Conservation (phyloP, 2,888 invertebrate genomes). For the Epistrophella euchroma region DNA sequence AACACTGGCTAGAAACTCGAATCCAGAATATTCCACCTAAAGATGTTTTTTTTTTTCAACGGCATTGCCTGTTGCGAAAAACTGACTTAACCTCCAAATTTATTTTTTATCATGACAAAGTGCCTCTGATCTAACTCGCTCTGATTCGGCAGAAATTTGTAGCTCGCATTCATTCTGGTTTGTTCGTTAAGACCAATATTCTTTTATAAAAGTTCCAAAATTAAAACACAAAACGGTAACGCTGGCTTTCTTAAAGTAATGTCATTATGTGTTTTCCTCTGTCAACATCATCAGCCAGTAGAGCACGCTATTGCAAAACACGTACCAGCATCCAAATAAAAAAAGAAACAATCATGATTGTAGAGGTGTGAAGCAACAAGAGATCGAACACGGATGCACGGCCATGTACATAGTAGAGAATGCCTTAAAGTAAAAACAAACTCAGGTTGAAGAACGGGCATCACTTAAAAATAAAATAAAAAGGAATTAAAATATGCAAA, state of each 20-base stretch:
- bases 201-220: too few species aligned
- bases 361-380: conserved; percentile 68
- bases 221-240: neutral
- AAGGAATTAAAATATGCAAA: conserved; percentile 30
- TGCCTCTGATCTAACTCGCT: too few species aligned
- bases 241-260: neutral
- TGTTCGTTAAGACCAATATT: neutral
- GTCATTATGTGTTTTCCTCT: conserved; percentile 16
- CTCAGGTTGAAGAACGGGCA: conserved; percentile 41
- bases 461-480: conserved; percentile 16
- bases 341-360: neutral
- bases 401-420: conserved; percentile 10
- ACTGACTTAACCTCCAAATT: too few species aligned
- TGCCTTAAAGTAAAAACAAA: conserved; percentile 32
- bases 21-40: too few species aligned
- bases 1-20: too few species aligned
- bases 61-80: too few species aligned
- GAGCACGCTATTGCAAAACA: conserved; percentile 45
- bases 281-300: conserved; percentile 57
- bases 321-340: neutral
- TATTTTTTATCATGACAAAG: too few species aligned
- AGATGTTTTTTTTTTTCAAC: too few species aligned
- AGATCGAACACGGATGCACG: conserved; percentile 62
- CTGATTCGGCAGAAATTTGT: too few species aligned
- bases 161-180: too few species aligned